These are phyloP conservation scores for Oncorhynchus nerka DNA, from an alignment of 2,113 vertebrate genomes.

Conservation along the genomic window DNA sequence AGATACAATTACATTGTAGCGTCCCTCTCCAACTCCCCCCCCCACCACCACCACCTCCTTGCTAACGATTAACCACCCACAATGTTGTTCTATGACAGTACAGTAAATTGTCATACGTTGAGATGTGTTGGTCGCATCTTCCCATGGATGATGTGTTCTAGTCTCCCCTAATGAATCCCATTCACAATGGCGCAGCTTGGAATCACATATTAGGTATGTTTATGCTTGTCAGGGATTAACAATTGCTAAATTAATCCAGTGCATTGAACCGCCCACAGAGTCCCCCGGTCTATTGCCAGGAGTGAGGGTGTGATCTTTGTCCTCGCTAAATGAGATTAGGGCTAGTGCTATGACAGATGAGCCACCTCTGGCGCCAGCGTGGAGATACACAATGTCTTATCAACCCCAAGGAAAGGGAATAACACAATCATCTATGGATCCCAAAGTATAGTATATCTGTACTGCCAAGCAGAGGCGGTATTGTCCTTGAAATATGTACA, in stretches of 20 bases:
- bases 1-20: too few species aligned
- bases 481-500: too few species aligned
- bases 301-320: neutral
- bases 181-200: neutral
- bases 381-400: neutral
- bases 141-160: neutral
- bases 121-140: neutral
- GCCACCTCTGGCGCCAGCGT: neutral
- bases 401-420: neutral
- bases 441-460: neutral
- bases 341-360: neutral
- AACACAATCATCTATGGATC: neutral
- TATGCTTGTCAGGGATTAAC: conserved; percentile 1
- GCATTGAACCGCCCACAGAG: conserved; percentile 1
- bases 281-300: neutral
- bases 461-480: too few species aligned
- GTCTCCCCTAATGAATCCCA: neutral
- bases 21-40: too few species aligned
- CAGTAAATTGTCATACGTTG: neutral
- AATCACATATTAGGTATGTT: neutral
- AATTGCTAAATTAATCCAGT: neutral
- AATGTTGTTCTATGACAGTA: neutral
- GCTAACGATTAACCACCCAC: neutral
- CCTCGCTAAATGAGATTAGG: conserved; percentile 1
- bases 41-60: too few species aligned